Evolutionary conservation across 2,113 vertebrate species (phyloP), one percentile per base, ranked within the genome.

Genomic region (Carassius carassius): DNA sequence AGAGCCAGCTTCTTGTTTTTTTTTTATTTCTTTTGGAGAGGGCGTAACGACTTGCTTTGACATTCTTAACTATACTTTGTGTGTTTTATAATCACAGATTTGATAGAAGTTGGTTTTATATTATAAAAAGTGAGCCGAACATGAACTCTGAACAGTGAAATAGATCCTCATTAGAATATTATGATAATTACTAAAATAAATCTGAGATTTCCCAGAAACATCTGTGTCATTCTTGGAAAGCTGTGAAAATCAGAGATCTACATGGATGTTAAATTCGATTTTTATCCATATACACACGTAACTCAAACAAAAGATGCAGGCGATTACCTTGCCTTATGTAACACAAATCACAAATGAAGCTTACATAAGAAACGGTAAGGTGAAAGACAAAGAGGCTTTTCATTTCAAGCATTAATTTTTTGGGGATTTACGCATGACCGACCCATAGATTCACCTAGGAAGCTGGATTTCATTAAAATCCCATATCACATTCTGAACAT

Each of bases 371-470:
- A 54, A 69, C 10, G 10, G 60, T 78, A 25, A 17, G 58, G 25
- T 37, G 19, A 84, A 78, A 77, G 25, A 77, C 44, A 77, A 84
- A 84, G 74, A 75, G 49, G 70, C 56, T 62, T 78, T 41, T 78
- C 21, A 78, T 78, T 41, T 37, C 21, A 23, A 19, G 54, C 23
- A 76, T 37, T 29, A 11, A 32, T 65, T 67, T 67, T 51, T 35
- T 17, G 4, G 9, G 74, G 58, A 78, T 35, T 78, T 65, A 69
- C 11, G 2, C 13, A 69, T n/a, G 44, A 41, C 47, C 23, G 60
- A 14, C 72, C 23, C 23, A 17, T 21, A 56, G 17, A 11, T 56
- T 35, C 74, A 77, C 74, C 47, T 56, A 25, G 7, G 49, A 54
- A 17, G 4, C 47, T 54, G 44, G 47, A 76, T 29, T 77, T 29